Evolutionary conservation across 2,113 vertebrate genomes (phyloP), one percentile per base, ranked within the genome.

Genomic region (Perognathus longimembris): DNA sequence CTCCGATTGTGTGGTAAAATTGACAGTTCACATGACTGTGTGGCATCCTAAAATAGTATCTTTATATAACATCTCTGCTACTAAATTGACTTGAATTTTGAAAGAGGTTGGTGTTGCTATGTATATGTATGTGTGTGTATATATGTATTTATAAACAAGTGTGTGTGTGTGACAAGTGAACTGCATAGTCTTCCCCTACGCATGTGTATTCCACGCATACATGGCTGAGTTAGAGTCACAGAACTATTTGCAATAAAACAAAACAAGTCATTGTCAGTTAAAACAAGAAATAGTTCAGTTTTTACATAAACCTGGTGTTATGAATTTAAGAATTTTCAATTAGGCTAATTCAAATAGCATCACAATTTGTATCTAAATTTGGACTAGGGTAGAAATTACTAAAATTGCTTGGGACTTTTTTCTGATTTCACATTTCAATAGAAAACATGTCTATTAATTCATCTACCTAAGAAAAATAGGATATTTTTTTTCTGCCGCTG

Each of bases 51-150:
- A 97, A 96, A 95, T 5, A 95, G 95, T 97, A 97, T 96, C 91
- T 75, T 97, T 97, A 97, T 97, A 98, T 95, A 97, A 97, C 95
- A 97, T 98, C 97, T 98, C 96, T 97, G 97, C 97, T 98, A 98
- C 98, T 98, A 97, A 97, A 97, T 97, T 98, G 96, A 98, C 98
- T 98, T 98, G 98, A 98, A 98, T 97, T 98, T 98, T 97, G 95
- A 86, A 97, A 96, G 95, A 97, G 89, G 89, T 97, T 97, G 95
- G 96, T 98, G 97, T 98, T 97, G 98, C 97, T 98, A 98, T 98
- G 97, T 98, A 97, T 98, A 97, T 98, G 97, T 98, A 97, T 98
- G 97, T 97, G 98, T 97, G 97, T 98, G 97, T 98, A 97, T 97
- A 98, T 98, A 97, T 98, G 98, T 98, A 98, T 98, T 98, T 98